Evolutionary conservation across 2,797 vertebrate species (phyloP).

Genomic region (Pangasius macronema): DNA sequence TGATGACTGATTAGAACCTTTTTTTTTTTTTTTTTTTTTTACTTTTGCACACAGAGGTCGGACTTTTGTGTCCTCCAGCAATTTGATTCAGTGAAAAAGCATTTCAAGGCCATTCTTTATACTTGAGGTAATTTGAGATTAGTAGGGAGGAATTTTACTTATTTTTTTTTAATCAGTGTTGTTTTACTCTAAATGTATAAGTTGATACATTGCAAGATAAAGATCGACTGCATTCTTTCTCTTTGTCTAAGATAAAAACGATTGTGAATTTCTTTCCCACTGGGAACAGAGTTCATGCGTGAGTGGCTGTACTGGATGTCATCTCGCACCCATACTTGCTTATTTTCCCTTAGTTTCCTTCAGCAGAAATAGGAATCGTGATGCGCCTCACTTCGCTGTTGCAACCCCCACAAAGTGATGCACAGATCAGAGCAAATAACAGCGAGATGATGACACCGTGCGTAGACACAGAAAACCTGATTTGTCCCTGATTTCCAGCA

Average conservation of each 20-base stretch:
- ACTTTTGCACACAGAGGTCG: too few relatives aligned
- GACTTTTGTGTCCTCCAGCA: too few relatives aligned
- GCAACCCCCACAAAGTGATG: background rate
- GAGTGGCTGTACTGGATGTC: background rate
- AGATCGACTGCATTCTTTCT: background rate
- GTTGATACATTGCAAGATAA: background rate
- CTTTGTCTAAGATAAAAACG: background rate
- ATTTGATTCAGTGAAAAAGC: background rate
- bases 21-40: too few relatives aligned
- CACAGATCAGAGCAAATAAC: background rate
- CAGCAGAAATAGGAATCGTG: background rate
- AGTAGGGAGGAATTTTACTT: background rate
- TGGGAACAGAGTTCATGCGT: background rate
- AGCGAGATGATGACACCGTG: background rate
- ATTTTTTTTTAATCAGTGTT: background rate
- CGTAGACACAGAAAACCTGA: background rate
- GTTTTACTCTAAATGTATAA: background rate
- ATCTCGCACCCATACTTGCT: background rate
- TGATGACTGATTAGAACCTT: too few relatives aligned
- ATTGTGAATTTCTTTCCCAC: background rate
- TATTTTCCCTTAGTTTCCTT: background rate
- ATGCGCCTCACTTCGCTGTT: background rate
- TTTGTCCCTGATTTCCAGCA: conserved; percentile 38
- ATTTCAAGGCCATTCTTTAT: background rate
- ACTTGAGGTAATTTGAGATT: background rate